phyloP scores from a whole-genome alignment of 2,113 vertebrate species.

The Cebus imitator region DNA sequence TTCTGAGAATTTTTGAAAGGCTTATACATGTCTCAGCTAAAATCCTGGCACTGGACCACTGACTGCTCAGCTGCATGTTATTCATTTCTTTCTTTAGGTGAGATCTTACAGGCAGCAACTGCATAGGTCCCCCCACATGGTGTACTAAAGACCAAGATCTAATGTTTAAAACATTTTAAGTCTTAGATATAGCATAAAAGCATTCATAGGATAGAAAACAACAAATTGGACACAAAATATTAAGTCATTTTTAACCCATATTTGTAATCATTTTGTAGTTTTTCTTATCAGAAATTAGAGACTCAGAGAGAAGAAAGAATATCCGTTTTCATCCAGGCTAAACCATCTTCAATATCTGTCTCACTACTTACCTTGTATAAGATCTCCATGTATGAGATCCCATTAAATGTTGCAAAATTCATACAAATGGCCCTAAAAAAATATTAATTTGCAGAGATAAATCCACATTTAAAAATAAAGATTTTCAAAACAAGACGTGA shows the following conservation, averaged over 20 bases:
- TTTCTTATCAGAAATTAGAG: neutral
- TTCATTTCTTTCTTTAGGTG: neutral
- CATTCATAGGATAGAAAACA: neutral
- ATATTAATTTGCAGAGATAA: neutral
- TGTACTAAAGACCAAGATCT: neutral
- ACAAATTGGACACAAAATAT: neutral
- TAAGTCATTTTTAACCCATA: neutral
- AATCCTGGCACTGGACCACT: neutral
- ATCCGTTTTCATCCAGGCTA: neutral
- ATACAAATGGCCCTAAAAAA: neutral
- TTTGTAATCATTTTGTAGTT: neutral
- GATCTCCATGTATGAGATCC: neutral
- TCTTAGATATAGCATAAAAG: neutral
- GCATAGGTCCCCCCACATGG: neutral
- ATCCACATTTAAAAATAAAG: neutral
- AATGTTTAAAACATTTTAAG: neutral
- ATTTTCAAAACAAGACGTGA: neutral
- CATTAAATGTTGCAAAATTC: neutral
- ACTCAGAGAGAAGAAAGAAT: neutral
- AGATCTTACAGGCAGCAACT: neutral
- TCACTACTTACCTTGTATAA: neutral
- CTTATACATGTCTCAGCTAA: neutral
- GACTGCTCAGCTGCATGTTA: neutral
- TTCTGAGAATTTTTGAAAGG: neutral
- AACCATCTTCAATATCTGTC: neutral